A percentile compares a stretch with the other conserved stretches of the same genome.
Evolutionary conservation across 1,140 invertebrate species (phyloP).

Genomic region (Eubasilissa regina): DNA sequence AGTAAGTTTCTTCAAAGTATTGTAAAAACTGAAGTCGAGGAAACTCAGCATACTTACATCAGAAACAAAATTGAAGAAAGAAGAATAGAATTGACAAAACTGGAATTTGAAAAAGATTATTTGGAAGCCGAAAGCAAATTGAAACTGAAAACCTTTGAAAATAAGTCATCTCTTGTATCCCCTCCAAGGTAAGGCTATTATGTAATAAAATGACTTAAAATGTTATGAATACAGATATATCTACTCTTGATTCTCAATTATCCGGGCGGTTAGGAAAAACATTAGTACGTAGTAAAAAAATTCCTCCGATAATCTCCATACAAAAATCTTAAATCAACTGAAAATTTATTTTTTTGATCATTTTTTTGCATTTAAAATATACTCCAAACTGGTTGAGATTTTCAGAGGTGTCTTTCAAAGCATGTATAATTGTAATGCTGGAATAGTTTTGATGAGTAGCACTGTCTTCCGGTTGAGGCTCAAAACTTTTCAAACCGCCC

Average conservation of each 20-base stretch:
- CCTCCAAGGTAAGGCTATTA: constrained; percentile 1
- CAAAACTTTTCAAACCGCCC: too few relatives aligned
- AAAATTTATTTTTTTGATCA: neutral
- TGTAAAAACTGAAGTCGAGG: neutral
- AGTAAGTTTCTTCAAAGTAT: neutral
- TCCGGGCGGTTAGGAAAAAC: too few relatives aligned
- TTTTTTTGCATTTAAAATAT: constrained; percentile 3
- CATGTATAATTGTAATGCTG: too few relatives aligned
- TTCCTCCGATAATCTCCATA: too few relatives aligned
- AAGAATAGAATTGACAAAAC: constrained; percentile 16
- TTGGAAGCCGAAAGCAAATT: constrained; percentile 1
- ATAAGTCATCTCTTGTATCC: neutral
- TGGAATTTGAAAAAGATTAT: constrained; percentile 43
- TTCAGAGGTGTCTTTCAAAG: too few relatives aligned
- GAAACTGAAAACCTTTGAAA: neutral
- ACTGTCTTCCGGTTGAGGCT: too few relatives aligned
- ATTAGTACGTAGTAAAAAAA: too few relatives aligned
- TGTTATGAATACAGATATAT: too few relatives aligned
- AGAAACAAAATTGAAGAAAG: constrained; percentile 17
- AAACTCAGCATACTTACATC: neutral
- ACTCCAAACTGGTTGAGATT: too few relatives aligned
- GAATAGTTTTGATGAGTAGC: too few relatives aligned
- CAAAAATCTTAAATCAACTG: too few relatives aligned
- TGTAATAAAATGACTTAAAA: constrained; percentile 11
- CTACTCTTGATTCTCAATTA: too few relatives aligned